Evolutionary conservation across 2,888 invertebrate species (phyloP).

Genomic region (Piscicola geometra): DNA sequence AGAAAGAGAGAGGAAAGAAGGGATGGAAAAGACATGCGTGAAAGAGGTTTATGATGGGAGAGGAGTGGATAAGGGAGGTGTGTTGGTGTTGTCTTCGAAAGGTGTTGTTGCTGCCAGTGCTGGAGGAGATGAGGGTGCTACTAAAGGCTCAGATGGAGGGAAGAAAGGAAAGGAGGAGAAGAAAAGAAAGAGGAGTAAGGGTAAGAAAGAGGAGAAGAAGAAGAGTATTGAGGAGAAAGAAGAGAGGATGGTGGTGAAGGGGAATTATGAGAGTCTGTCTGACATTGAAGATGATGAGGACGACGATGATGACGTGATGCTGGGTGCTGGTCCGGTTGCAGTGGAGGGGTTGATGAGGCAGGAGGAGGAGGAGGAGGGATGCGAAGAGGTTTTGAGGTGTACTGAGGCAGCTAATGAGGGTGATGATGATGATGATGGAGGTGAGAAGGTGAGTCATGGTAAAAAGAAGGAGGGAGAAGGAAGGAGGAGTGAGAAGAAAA

Average conservation of each 20-base stretch:
- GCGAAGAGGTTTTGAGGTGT: no score
- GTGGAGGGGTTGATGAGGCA: no score
- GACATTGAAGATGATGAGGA: slow-evolving; percentile 16
- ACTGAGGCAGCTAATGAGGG: no score
- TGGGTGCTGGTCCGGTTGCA: not conserved
- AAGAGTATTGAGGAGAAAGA: not conserved
- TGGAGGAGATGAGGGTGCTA: no score
- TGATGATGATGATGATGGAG: no score
- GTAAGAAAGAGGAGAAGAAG: not conserved
- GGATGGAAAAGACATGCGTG: not conserved
- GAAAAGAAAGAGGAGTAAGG: not conserved
- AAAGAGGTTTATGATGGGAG: not conserved
- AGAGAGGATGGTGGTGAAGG: not conserved
- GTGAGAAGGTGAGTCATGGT: no score
- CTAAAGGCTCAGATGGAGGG: not conserved
- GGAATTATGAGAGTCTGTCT: slow-evolving; percentile 1
- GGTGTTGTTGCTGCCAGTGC: not conserved
- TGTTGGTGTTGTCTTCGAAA: not conserved
- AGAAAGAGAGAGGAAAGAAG: not conserved
- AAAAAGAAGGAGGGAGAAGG: no score
- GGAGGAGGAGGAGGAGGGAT: no score
- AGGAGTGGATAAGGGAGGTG: not conserved
- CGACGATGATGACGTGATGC: not conserved
- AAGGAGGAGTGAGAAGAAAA: no score
- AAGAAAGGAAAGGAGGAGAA: not conserved